phyloP scores from a whole-genome alignment of 2,888 invertebrate species.

The Megalurothrips usitatus region DNA sequence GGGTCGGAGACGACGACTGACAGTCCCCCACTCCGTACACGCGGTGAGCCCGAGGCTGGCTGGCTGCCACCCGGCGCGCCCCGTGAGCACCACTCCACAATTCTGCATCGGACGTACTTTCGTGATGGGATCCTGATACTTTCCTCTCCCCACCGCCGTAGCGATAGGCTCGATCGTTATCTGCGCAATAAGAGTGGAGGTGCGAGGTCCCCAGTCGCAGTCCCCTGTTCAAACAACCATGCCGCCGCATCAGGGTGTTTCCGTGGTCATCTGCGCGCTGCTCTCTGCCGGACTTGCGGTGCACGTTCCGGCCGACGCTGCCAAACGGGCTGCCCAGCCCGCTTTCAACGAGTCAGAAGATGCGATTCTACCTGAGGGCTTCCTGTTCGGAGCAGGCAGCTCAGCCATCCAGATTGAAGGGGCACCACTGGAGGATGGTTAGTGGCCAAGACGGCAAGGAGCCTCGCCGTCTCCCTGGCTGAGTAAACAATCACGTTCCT shows the following conservation, averaged over 20 bases:
- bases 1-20: too few species aligned
- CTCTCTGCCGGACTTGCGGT: not conserved
- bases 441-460: not conserved
- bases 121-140: too few species aligned
- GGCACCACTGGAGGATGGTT: not conserved
- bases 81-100: too few species aligned
- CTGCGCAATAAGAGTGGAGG: not conserved
- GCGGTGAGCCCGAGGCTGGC: too few species aligned
- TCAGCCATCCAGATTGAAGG: not conserved
- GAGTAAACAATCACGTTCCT: too few species aligned
- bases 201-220: not conserved
- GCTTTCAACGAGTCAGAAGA: not conserved
- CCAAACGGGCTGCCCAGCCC: not conserved
- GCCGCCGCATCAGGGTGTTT: not conserved
- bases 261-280: not conserved
- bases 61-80: too few species aligned
- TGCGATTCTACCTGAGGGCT: not conserved
- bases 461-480: too few species aligned
- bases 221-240: not conserved
- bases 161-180: not conserved
- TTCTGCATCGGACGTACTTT: too few species aligned
- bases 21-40: too few species aligned
- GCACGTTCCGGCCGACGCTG: not conserved
- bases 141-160: constrained; percentile 14
- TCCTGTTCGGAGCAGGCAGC: not conserved